phyloP scores from a whole-genome alignment of 2,797 vertebrate species.

The Urosaurus nigricauda region DNA sequence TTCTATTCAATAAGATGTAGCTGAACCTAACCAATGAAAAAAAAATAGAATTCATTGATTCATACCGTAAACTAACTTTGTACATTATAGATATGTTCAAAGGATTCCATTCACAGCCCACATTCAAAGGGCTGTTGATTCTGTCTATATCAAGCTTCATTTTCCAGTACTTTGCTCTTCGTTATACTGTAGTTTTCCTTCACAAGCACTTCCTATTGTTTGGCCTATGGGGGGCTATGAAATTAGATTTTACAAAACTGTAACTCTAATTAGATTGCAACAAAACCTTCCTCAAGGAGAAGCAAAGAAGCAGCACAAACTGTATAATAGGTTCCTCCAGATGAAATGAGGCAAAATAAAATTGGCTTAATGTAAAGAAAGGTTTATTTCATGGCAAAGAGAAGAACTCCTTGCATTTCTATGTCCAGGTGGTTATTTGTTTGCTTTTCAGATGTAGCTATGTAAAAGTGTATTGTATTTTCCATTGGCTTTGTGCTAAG shows the following conservation, averaged over 20 bases:
- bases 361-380: background rate
- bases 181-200: conserved; percentile 41
- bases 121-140: background rate
- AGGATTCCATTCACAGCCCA: background rate
- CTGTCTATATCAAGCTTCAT: conserved; percentile 18
- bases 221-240: conserved; percentile 48
- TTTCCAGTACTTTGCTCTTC: conserved; percentile 19
- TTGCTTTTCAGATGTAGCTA: conserved; percentile 25
- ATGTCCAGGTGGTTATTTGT: background rate
- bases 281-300: conserved; percentile 53
- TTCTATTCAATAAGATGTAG: background rate
- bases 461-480: background rate
- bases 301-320: conserved; percentile 37
- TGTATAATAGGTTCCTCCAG: background rate
- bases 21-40: background rate
- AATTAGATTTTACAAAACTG: conserved; percentile 52
- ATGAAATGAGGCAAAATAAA: background rate
- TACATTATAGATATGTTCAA: background rate
- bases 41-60: background rate
- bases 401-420: background rate
- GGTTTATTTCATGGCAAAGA: background rate
- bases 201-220: conserved; percentile 52
- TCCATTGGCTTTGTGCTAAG: background rate
- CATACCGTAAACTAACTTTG: background rate
- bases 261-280: conserved; percentile 46